phyloP scores from a whole-genome alignment of 2,888 invertebrate species.

The Acrobasis suavella region DNA sequence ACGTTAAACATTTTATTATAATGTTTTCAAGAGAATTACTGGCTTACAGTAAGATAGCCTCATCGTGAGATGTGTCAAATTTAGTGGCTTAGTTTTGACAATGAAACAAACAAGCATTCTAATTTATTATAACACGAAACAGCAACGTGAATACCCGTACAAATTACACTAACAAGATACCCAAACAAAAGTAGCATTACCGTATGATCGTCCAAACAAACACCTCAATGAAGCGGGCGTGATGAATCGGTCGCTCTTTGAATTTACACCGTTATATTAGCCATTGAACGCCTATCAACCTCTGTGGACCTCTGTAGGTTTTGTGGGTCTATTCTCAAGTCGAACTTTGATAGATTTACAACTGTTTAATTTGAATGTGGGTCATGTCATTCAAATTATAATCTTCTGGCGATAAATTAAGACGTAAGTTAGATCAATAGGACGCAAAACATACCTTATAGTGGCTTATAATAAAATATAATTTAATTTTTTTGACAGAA shows the following conservation, averaged over 20 bases:
- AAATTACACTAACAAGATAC: neutral
- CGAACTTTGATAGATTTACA: neutral
- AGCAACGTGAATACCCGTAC: neutral
- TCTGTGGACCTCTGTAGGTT: slow-evolving; percentile 14
- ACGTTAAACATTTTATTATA: too few species aligned
- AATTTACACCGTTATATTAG: slow-evolving; percentile 31
- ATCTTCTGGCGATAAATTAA: too few species aligned
- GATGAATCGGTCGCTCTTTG: slow-evolving; percentile 32
- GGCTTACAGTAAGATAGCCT: too few species aligned
- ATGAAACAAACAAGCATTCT: neutral
- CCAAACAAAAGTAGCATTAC: slow-evolving; percentile 19
- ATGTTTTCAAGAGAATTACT: too few species aligned
- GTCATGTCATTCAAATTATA: too few species aligned
- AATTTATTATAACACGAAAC: neutral
- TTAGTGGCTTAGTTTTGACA: too few species aligned
- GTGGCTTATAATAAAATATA: too few species aligned
- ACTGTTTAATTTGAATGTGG: neutral
- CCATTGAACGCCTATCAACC: slow-evolving; percentile 27
- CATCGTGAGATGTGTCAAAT: too few species aligned
- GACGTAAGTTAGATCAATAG: too few species aligned
- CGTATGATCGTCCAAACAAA: slow-evolving; percentile 25
- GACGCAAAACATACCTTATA: too few species aligned
- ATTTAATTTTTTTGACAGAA: too few species aligned
- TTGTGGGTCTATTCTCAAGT: neutral
- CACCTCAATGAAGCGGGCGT: slow-evolving; percentile 27